Conservation (phyloP, 2,113 vertebrate species). For the Charadrius vociferus region DNA sequence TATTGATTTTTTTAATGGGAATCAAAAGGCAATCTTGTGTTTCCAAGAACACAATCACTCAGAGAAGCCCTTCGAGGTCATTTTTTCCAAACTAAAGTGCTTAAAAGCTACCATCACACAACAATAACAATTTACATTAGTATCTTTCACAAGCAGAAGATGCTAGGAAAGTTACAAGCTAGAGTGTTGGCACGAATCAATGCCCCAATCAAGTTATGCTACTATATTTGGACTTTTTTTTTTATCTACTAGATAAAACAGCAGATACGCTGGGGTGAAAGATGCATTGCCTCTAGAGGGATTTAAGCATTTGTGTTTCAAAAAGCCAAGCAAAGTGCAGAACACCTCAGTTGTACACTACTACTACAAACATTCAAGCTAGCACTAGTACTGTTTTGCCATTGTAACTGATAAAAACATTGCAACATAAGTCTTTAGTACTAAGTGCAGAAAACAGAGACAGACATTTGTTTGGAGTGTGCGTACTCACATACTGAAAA, state of each 20-base stretch:
- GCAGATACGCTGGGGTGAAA: background rate
- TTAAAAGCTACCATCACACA: background rate
- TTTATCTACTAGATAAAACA: background rate
- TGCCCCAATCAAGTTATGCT: fast-evolving
- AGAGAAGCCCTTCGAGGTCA: background rate
- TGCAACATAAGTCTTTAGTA: background rate
- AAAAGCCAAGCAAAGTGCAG: background rate
- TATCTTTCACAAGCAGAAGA: background rate
- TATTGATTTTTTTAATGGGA: background rate
- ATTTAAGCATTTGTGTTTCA: background rate
- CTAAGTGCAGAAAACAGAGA: background rate
- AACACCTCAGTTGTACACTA: fast-evolving
- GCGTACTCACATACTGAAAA: background rate
- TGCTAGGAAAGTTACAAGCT: background rate
- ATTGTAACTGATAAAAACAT: background rate
- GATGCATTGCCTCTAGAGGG: fast-evolving
- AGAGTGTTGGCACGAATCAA: background rate
- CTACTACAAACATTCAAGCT: background rate
- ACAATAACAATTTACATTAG: background rate
- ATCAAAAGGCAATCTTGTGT: background rate
- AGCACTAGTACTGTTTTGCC: background rate
- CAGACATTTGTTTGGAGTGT: fast-evolving
- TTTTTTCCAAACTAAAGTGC: background rate
- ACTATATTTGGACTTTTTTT: fast-evolving
- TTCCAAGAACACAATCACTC: background rate